Base-by-base conservation (phyloP, 1,140 invertebrate genomes). In the Lepidotrigona ventralis region DNA sequence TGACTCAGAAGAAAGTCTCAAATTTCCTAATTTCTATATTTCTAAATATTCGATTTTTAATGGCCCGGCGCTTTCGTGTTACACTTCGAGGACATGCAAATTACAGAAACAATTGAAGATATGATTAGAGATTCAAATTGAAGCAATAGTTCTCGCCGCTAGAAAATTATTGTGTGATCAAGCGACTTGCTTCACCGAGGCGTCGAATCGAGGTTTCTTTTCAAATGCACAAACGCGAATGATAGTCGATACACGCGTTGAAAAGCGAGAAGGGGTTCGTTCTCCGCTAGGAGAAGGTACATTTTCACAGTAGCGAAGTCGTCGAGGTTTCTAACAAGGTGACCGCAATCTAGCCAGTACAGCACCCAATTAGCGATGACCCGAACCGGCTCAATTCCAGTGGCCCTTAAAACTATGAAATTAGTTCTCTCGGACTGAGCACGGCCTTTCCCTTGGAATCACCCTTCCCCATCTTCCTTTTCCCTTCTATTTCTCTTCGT, bases 281-380 rank as follows among this genome's bases (percentile, higher is more conserved):
- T 84, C 70, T 70, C 73, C 74, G 63, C 68, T 68, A 56, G 63
- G 71, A 33, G 33, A 77, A 85, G 75, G 86, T 86, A 85, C 81
- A 84, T 87, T 90, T 90, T 83, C 80, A 46, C 73, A 58, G 68
- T 72, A 53, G 69, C 39, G 63, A 88, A 90, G 81, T 81, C 64
- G 82, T 86, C 76, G 74, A 85, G 83, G 54, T 85, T 78, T 83
- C 85, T 91, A 91, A 91, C 89, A 89, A 90, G 89, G 79, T 89
- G 89, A 85, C 85, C 89, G 87, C 88, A 90, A 91, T 89, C 87
- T 87, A 82, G 74, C 66, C 60, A 71, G 79, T 83, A 87, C 85
- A 89, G 87, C 70, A 88, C 72, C 81, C 90, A 91, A 91, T 91
- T 91, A 91, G 86, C 83, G 84, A 90, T 90, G 87, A 90, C 81